Percentiles rank a stretch among this genome's conserved stretches.
These are phyloP conservation scores for Melanotaenia pygmaea DNA, from an alignment of 2,797 vertebrate species.

Conservation along the genomic window DNA sequence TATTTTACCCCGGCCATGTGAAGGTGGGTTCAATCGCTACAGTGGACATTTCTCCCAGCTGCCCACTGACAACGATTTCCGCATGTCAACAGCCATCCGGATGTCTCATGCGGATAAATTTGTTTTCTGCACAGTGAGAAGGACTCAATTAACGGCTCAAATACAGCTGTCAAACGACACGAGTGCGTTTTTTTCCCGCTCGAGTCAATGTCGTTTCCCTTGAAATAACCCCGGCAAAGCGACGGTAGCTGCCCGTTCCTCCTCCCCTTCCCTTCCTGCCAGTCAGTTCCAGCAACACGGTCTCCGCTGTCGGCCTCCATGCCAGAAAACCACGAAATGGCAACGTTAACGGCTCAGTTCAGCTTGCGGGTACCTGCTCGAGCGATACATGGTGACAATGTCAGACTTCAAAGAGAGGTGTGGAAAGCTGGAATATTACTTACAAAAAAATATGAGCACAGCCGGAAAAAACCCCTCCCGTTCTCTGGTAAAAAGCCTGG, in stretches of 20 bases:
- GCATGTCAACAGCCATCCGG: constrained; percentile 54
- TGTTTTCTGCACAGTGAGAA: not conserved
- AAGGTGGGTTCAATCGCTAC: constrained; percentile 30
- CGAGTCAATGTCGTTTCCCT: constrained; percentile 38
- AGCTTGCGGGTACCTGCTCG: not conserved
- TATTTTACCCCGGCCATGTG: constrained; percentile 46
- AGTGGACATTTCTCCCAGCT: constrained; percentile 23
- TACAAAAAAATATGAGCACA: constrained; percentile 55
- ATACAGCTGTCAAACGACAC: not conserved
- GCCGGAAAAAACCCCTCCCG: constrained; percentile 60
- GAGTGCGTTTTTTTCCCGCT: not conserved
- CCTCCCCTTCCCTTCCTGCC: constrained; percentile 28
- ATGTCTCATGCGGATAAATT: constrained; percentile 2
- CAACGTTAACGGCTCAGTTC: constrained; percentile 30
- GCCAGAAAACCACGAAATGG: constrained; percentile 43
- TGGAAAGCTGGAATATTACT: constrained; percentile 63
- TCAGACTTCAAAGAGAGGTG: not conserved
- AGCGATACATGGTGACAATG: not conserved
- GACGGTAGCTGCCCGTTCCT: constrained; percentile 50
- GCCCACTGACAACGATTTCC: constrained; percentile 57
- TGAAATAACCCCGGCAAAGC: constrained; percentile 35
- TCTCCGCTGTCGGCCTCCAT: constrained; percentile 59
- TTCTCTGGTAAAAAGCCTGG: constrained; percentile 70
- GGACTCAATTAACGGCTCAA: not conserved
- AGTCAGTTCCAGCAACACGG: constrained; percentile 50